phyloP scores from a whole-genome alignment of 1,140 invertebrate species.

The Oedothorax gibbosus region DNA sequence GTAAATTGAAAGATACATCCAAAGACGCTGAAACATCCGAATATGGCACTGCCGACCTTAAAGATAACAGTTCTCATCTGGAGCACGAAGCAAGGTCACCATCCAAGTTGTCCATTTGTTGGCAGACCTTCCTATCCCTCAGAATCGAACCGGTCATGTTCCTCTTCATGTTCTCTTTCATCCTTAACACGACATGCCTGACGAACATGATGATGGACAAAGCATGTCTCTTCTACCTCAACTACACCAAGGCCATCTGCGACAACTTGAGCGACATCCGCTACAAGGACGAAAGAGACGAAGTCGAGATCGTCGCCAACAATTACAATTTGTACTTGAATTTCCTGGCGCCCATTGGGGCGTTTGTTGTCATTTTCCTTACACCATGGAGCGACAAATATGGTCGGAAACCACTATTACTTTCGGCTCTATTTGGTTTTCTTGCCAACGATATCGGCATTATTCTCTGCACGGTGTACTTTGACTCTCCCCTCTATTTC shows the following conservation, averaged over 20 bases:
- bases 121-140: background rate
- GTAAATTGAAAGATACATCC: background rate
- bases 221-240: constrained; percentile 27
- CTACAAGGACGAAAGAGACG: constrained; percentile 51
- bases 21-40: background rate
- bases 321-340: constrained; percentile 67
- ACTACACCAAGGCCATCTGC: constrained; percentile 21
- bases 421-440: constrained; percentile 83
- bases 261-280: background rate
- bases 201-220: constrained; percentile 57
- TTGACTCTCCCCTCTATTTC: constrained; percentile 16
- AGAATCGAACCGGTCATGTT: constrained; percentile 51
- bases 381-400: constrained; percentile 78
- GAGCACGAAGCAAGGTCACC: no score
- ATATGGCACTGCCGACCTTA: background rate
- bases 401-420: constrained; percentile 83
- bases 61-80: background rate
- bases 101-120: background rate
- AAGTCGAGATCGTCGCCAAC: constrained; percentile 33
- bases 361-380: constrained; percentile 67
- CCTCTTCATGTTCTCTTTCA: constrained; percentile 52
- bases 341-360: constrained; percentile 63
- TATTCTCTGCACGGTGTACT: constrained; percentile 38
- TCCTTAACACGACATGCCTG: constrained; percentile 41
- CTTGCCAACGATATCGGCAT: constrained; percentile 73